Conservation (phyloP, 2,888 invertebrate genomes). For the Drosophila phalerata region DNA sequence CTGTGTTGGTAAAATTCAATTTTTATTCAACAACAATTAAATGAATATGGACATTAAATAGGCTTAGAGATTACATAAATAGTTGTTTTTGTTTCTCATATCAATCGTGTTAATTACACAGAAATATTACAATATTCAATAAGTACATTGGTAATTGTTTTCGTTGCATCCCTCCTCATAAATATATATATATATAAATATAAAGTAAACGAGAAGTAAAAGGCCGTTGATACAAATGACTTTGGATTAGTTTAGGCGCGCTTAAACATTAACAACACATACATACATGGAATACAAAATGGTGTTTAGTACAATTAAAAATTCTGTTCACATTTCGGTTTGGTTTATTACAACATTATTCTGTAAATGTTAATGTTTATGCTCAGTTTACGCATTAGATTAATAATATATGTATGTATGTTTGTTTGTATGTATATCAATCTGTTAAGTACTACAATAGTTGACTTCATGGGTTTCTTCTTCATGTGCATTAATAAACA, state of each 20-base stretch:
- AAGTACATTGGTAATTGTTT: conserved; percentile 78
- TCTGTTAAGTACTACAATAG: conserved; percentile 64
- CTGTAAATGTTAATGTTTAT: conserved; percentile 50
- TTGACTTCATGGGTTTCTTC: conserved; percentile 43
- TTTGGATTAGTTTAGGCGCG: conserved; percentile 75
- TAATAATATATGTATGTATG: conserved; percentile 43
- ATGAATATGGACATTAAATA: conserved; percentile 80
- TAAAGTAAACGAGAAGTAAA: conserved; percentile 79
- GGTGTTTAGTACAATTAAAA: conserved; percentile 80
- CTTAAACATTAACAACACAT: conserved; percentile 76
- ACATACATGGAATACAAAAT: conserved; percentile 77
- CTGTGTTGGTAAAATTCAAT: conserved; percentile 70
- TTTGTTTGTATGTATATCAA: conserved; percentile 36
- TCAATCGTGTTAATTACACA: conserved; percentile 53
- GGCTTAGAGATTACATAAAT: conserved; percentile 79
- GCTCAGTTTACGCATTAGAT: conserved; percentile 40
- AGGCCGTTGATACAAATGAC: conserved; percentile 80
- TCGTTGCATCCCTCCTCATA: conserved; percentile 70
- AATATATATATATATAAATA: conserved; percentile 55
- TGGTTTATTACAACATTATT: conserved; percentile 78
- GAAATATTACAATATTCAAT: conserved; percentile 71
- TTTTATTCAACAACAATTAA: conserved; percentile 78
- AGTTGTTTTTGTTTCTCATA: conserved; percentile 52
- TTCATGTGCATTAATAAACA: conserved; percentile 47
- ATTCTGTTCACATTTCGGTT: conserved; percentile 80